Evolutionary conservation across 2,113 vertebrate species (phyloP).

Genomic region (Elanoides forficatus): DNA sequence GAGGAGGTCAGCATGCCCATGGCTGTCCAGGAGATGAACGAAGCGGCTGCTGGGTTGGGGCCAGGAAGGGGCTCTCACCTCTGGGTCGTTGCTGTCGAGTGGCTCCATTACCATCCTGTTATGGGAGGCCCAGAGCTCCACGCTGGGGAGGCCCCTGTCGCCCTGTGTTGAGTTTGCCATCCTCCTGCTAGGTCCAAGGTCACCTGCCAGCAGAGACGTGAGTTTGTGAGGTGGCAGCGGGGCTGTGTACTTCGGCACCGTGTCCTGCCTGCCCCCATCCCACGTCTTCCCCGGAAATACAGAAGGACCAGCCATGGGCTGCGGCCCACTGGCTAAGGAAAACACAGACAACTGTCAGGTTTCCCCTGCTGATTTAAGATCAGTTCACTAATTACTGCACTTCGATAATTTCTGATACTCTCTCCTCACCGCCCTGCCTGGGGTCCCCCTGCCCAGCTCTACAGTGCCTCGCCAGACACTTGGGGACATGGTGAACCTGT

Average conservation of each 20-base stretch:
- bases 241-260: neutral
- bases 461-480: neutral
- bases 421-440: accelerated
- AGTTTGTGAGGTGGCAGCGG: neutral
- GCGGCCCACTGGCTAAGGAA: neutral
- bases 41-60: neutral
- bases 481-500: neutral
- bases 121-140: conserved; percentile 82
- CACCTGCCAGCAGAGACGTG: neutral
- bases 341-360: neutral
- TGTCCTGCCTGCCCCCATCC: neutral
- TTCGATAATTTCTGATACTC: neutral
- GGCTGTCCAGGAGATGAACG: neutral
- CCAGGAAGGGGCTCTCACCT: conserved; percentile 76
- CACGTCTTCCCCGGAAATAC: accelerated
- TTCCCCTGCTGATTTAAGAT: neutral
- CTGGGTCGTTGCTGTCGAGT: conserved; percentile 77
- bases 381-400: neutral
- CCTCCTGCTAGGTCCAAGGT: neutral
- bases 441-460: neutral
- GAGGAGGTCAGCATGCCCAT: neutral
- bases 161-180: conserved; percentile 60
- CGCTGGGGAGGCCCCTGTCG: conserved; percentile 11
- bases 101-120: conserved; percentile 88
- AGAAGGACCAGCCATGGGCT: neutral